Evolutionary conservation across 30 jellyfish, hydroid and myxozoan species (phyloP).

Genomic region (Mastigias papua): DNA sequence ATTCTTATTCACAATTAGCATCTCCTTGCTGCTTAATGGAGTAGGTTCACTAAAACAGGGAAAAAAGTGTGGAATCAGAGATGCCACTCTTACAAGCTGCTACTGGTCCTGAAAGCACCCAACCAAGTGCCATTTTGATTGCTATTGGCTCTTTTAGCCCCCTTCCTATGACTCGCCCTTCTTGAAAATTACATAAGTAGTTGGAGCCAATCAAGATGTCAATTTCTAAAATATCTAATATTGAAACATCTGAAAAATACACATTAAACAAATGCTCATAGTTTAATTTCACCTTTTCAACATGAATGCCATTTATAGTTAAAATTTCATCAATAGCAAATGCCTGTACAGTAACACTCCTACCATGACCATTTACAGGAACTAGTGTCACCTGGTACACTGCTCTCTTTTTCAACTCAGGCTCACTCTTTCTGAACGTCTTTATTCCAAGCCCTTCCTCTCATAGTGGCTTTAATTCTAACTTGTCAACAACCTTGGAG

Average conservation of each 20-base stretch:
- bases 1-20: slow-evolving; percentile 14
- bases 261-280: slow-evolving; percentile 2
- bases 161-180: slow-evolving; percentile 43
- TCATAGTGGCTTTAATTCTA: slow-evolving; percentile 53
- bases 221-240: slow-evolving; percentile 20
- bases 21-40: slow-evolving; percentile 10
- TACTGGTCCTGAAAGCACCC: slow-evolving; percentile 43
- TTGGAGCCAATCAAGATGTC: slow-evolving; percentile 27
- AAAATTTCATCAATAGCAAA: slow-evolving; percentile 44
- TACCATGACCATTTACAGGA: slow-evolving; percentile 20
- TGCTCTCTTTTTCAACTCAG: slow-evolving; percentile 44
- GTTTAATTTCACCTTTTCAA: neutral
- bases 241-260: slow-evolving; percentile 46
- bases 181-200: slow-evolving; percentile 25
- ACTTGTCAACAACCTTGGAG: slow-evolving; percentile 40
- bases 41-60: slow-evolving; percentile 17
- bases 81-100: slow-evolving; percentile 24
- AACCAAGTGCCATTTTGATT: slow-evolving; percentile 26
- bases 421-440: slow-evolving; percentile 55
- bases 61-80: neutral
- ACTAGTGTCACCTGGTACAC: slow-evolving; percentile 16
- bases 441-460: slow-evolving; percentile 52
- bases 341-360: slow-evolving; percentile 9
- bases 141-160: slow-evolving; percentile 69
- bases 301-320: slow-evolving; percentile 25